Conservation (phyloP, 2,888 invertebrate genomes). For the Cryptops parisi region DNA sequence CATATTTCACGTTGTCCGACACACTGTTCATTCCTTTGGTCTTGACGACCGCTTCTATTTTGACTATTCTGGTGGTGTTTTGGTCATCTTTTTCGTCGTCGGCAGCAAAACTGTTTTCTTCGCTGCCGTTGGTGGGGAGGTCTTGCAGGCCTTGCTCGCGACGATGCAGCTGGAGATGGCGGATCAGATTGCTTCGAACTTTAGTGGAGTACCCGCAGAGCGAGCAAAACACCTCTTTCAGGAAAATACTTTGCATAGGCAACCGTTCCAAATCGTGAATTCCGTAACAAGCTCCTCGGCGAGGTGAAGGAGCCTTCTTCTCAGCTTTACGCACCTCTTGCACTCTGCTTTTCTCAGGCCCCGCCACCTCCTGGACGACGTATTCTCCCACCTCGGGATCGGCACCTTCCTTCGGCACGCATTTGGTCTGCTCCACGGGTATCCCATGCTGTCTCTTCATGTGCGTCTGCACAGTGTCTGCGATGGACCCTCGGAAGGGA, state of each 20-base stretch:
- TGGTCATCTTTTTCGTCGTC: not conserved
- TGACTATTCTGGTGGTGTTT: not conserved
- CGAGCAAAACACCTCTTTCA: conserved; percentile 36
- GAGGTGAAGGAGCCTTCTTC: not conserved
- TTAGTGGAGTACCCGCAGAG: conserved; percentile 53
- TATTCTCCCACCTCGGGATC: conserved; percentile 13
- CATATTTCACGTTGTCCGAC: not conserved
- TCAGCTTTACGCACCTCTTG: not conserved
- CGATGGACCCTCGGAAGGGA: conserved; percentile 40
- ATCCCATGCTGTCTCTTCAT: conserved; percentile 30
- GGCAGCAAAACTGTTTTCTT: not conserved
- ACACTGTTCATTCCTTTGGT: not conserved
- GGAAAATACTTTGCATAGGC: conserved; percentile 21
- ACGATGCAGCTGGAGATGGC: conserved; percentile 50
- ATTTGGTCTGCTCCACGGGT: conserved; percentile 4
- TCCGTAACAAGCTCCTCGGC: conserved; percentile 4
- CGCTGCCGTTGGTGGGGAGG: not conserved
- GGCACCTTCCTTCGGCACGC: not conserved
- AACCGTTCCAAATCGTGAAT: conserved; percentile 18
- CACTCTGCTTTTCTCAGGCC: not conserved
- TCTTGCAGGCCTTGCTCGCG: not conserved
- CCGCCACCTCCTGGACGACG: not conserved
- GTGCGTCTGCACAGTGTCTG: conserved; percentile 45
- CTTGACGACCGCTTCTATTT: not conserved
- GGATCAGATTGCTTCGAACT: conserved; percentile 47